Evolutionary conservation across 2,113 vertebrate species (phyloP).

Genomic region (Calyptomena viridis): DNA sequence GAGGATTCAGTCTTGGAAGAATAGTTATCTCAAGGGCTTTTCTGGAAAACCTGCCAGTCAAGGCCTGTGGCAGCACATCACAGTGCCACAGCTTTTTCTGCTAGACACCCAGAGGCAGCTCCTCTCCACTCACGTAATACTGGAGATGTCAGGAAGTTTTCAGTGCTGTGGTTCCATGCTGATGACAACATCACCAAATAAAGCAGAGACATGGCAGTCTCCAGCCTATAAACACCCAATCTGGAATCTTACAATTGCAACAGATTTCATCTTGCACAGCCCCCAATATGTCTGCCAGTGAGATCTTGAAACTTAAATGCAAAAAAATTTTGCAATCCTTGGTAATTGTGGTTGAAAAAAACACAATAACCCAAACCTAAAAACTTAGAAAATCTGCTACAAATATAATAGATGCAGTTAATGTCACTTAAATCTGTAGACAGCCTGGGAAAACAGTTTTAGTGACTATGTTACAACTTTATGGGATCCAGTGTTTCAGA

Average conservation of each 20-base stretch:
- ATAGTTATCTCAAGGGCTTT: not conserved
- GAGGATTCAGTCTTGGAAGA: not conserved
- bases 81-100: not conserved
- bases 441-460: not conserved
- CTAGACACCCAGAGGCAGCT: not conserved
- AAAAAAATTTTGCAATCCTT: not conserved
- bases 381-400: not conserved
- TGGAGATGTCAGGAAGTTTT: not conserved
- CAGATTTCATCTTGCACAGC: not conserved
- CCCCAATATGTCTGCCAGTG: accelerated
- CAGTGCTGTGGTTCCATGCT: not conserved
- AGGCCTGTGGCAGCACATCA: not conserved
- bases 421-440: not conserved
- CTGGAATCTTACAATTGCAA: not conserved
- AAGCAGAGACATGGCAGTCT: not conserved
- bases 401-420: not conserved
- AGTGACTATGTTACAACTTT: not conserved
- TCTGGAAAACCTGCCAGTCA: not conserved
- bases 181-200: not conserved
- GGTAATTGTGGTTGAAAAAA: not conserved
- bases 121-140: not conserved
- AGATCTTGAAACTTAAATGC: not conserved
- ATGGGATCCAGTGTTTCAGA: not conserved
- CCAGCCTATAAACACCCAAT: not conserved
- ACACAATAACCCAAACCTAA: accelerated